phyloP scores from a whole-genome alignment of 2,113 vertebrate species.

The Strix uralensis region DNA sequence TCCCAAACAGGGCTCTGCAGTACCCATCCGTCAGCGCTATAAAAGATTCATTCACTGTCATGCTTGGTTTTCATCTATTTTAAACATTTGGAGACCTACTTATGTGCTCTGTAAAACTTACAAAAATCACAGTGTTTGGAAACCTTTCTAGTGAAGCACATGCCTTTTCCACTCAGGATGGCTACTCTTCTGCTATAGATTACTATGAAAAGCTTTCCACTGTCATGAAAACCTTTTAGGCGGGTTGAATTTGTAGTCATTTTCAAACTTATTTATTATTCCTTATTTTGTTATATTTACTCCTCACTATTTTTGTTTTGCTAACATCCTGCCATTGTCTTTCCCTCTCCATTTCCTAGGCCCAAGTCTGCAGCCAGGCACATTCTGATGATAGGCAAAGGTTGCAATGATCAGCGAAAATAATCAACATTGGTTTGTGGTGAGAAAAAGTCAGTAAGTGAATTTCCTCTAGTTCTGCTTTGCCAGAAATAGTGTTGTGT shows the following conservation, averaged over 20 bases:
- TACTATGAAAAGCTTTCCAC: background rate
- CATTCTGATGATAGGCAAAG: background rate
- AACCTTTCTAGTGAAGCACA: background rate
- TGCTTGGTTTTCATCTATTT: constrained; percentile 43
- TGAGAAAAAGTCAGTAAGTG: background rate
- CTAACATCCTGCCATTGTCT: background rate
- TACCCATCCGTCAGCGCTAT: constrained; percentile 20
- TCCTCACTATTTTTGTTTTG: background rate
- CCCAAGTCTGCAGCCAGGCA: background rate
- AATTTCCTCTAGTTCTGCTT: background rate
- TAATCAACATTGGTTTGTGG: background rate
- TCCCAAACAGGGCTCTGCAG: background rate
- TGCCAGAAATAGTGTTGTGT: background rate
- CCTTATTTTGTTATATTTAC: background rate
- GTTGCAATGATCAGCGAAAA: background rate
- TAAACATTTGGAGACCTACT: constrained; percentile 60
- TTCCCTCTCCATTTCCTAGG: background rate
- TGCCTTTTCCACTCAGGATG: background rate
- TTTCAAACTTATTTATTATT: background rate
- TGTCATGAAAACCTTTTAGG: background rate
- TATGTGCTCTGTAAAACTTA: background rate
- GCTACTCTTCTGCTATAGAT: background rate
- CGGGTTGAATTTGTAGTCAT: background rate
- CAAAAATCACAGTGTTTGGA: background rate
- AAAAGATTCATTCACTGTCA: constrained; percentile 54